These are phyloP conservation scores for Oreortyx pictus DNA, from an alignment of 2,797 vertebrate genomes.

Conservation along the genomic window DNA sequence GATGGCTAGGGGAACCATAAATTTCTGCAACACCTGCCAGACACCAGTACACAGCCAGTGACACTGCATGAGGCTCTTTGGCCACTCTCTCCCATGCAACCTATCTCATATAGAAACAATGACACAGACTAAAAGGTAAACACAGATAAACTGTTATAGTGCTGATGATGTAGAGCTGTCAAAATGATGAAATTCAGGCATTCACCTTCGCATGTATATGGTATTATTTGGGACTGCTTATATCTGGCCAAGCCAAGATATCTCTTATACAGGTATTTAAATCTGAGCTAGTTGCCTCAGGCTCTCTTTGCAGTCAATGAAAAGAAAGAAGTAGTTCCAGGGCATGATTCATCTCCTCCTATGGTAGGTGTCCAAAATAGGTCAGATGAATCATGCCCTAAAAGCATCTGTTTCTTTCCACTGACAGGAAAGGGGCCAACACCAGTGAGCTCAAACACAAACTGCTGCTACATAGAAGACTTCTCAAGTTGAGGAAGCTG, in stretches of 20 bases:
- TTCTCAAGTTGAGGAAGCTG: background rate
- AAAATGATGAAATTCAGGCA: background rate
- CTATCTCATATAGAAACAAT: background rate
- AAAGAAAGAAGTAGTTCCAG: slow-evolving; percentile 16
- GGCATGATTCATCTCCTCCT: slow-evolving; percentile 57
- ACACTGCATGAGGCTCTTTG: background rate
- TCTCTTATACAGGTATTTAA: slow-evolving; percentile 11
- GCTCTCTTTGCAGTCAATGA: background rate
- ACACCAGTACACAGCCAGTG: background rate
- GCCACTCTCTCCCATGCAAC: background rate
- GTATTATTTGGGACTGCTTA: background rate
- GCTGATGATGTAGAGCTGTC: background rate
- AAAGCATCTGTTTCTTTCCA: slow-evolving; percentile 49
- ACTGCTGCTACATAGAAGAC: background rate
- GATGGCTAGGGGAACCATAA: background rate
- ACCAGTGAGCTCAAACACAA: background rate
- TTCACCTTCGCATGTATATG: background rate
- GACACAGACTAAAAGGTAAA: background rate
- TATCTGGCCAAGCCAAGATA: background rate
- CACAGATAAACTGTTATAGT: background rate
- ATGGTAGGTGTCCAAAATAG: slow-evolving; percentile 48
- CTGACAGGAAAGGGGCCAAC: background rate
- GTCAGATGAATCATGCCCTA: slow-evolving; percentile 61
- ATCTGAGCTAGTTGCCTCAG: background rate
- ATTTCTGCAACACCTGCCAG: background rate